Evolutionary conservation across 2,888 invertebrate genomes (phyloP).

Genomic region (Catocala fraxini): DNA sequence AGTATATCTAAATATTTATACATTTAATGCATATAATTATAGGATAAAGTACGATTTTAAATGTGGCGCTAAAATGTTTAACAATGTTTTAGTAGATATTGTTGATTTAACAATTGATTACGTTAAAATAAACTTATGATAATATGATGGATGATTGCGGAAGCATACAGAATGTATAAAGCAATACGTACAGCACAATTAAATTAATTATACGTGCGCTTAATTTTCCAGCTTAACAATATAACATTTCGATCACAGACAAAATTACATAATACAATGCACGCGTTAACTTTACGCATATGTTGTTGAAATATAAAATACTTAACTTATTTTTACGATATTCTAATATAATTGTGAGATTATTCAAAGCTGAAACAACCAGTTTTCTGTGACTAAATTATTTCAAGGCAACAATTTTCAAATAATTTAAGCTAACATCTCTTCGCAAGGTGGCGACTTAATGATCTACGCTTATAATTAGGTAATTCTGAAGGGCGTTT

Average conservation of each 20-base stretch:
- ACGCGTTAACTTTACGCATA: conserved; percentile 77
- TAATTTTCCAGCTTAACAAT: conserved; percentile 82
- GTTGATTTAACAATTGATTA: not conserved
- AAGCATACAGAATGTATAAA: conserved; percentile 66
- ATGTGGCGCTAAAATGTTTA: no score
- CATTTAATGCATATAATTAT: not conserved
- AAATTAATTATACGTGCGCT: conserved; percentile 69
- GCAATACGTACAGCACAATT: conserved; percentile 54
- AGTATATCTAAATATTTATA: not conserved
- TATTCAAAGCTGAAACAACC: conserved; percentile 82
- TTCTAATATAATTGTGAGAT: conserved; percentile 77
- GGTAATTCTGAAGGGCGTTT: conserved; percentile 41
- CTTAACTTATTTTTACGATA: conserved; percentile 80
- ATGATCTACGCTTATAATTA: conserved; percentile 47
- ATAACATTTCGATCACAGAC: conserved; percentile 86
- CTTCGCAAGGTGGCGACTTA: conserved; percentile 63
- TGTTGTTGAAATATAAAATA: conserved; percentile 81
- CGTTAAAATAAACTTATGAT: not conserved
- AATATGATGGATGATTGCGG: conserved; percentile 6
- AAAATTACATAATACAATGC: conserved; percentile 83
- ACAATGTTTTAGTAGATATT: not conserved
- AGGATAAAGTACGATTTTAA: no score
- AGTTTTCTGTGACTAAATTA: conserved; percentile 76
- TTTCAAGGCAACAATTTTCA: conserved; percentile 79
- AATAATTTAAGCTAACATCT: conserved; percentile 70